phyloP scores from a whole-genome alignment of 1,140 invertebrate genomes.

The Drosophila suzukii region DNA sequence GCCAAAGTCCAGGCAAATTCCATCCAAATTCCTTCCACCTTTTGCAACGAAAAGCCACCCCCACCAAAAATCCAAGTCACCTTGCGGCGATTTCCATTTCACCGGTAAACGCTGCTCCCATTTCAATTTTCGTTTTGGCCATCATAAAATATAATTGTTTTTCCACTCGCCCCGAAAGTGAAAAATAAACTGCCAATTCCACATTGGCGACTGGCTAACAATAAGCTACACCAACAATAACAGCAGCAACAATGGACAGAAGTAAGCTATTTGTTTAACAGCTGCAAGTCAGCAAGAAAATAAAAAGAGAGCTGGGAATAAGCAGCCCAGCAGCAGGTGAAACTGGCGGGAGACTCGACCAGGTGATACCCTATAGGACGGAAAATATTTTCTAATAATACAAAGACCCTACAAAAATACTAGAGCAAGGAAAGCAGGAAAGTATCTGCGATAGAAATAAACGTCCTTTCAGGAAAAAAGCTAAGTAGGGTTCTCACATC shows the following conservation, averaged over 20 bases:
- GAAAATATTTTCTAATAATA: no score
- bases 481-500: no score
- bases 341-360: neutral
- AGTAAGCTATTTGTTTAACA: slow-evolving; percentile 81
- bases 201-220: slow-evolving; percentile 73
- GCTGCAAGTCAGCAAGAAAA: slow-evolving; percentile 78
- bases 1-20: slow-evolving; percentile 25
- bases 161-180: slow-evolving; percentile 58
- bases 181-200: slow-evolving; percentile 82
- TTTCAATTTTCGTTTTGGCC: slow-evolving; percentile 63
- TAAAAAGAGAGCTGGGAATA: slow-evolving; percentile 25
- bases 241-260: slow-evolving; percentile 52
- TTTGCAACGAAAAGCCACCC: no score
- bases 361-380: neutral
- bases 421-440: no score
- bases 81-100: slow-evolving; percentile 27
- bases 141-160: slow-evolving; percentile 80
- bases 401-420: no score
- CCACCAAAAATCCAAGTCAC: slow-evolving; percentile 1
- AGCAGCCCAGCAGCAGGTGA: slow-evolving; percentile 24
- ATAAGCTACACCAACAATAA: slow-evolving; percentile 61
- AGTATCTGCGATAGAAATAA: no score
- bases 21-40: no score
- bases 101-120: slow-evolving; percentile 33
- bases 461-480: no score